Base-by-base conservation (phyloP, 2,797 vertebrate species). In the Acrocephalus scirpaceus region DNA sequence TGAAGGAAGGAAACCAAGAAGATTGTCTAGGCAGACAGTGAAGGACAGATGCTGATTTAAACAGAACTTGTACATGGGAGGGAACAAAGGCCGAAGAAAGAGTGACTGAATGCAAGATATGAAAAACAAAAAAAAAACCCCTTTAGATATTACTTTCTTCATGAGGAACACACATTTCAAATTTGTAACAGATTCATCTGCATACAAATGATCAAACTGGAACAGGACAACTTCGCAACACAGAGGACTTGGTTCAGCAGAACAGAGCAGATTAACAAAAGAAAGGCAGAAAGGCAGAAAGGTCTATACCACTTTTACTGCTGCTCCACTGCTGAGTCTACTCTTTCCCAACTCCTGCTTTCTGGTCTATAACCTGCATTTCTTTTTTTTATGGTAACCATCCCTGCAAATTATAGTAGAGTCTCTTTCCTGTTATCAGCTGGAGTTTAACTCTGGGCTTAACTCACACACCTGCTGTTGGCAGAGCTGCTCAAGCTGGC, bases 291-390 rank as follows among this genome's bases (percentile, higher is more conserved):
- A 17, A 64, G 40, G 13, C 21, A 69, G 36, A 67, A 36, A 47
- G 38, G 56, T 18, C 15, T 27, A 11, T 18, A 44, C 11, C 29
- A 11, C 11, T 23, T 56, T 29, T 26, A 51, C 16, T 0, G 0
- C 30, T 40, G 48, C 29, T 32, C 17, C 0, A 0, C 12, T 4
- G 0, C 56, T 34, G 13, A 4, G 13, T 36, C 45, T 1, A 1
- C 40, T 64, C 45, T n/a, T 87, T 76, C 29, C 86, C 60, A 89
- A 8, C 19, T 61, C 45, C 53, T 54, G 26, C 27, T 65, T 92
- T 61, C 32, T 77, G 6, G 9, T 50, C 45, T 80, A 1, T 10
- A 74, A 73, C 12, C 57, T 14, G 0, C 10, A 16, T 40, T 65
- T 92, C 45, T 60, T 27, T 76, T 89, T 67, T 25, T 8, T 54